Percentiles rank a stretch among this genome's conserved stretches.
Conservation (phyloP, 2,888 invertebrate species). For the Protophormia terraenovae region DNA sequence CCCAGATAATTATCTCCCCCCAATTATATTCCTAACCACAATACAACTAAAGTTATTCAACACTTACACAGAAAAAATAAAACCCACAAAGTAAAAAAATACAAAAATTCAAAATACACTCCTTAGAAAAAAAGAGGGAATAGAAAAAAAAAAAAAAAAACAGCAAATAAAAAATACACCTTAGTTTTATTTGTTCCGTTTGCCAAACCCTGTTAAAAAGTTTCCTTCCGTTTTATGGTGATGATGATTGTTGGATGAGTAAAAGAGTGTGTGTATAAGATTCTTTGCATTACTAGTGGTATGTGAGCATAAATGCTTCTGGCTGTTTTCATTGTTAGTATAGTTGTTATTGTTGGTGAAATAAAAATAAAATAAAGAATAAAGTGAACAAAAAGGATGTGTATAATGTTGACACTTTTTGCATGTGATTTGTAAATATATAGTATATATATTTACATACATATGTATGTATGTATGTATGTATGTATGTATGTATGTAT, state of each 20-base stretch:
- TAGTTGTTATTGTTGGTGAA: conserved; percentile 9
- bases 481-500: background rate
- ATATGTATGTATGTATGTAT: background rate
- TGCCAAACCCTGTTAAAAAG: conserved; percentile 68
- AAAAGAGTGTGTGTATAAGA: background rate
- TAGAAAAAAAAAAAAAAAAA: background rate
- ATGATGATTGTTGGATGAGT: conserved; percentile 46
- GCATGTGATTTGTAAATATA: conserved; percentile 62
- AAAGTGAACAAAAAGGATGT: conserved; percentile 57
- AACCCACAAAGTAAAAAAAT: background rate
- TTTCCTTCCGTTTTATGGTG: conserved; percentile 64
- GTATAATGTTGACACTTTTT: conserved; percentile 66
- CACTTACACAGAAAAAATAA: background rate
- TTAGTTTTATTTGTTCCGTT: conserved; percentile 64
- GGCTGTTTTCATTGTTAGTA: conserved; percentile 17
- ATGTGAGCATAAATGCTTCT: conserved; percentile 7
- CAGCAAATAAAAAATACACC: conserved; percentile 6
- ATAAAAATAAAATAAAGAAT: conserved; percentile 29
- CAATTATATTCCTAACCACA: too few relatives aligned
- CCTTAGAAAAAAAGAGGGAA: conserved; percentile 2
- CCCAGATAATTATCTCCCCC: background rate
- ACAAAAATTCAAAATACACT: conserved; percentile 24
- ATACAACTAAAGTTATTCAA: background rate
- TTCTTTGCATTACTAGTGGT: background rate
- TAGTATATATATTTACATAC: background rate